Conservation (phyloP, 2,888 invertebrate genomes). For the Leptopilina myrica region DNA sequence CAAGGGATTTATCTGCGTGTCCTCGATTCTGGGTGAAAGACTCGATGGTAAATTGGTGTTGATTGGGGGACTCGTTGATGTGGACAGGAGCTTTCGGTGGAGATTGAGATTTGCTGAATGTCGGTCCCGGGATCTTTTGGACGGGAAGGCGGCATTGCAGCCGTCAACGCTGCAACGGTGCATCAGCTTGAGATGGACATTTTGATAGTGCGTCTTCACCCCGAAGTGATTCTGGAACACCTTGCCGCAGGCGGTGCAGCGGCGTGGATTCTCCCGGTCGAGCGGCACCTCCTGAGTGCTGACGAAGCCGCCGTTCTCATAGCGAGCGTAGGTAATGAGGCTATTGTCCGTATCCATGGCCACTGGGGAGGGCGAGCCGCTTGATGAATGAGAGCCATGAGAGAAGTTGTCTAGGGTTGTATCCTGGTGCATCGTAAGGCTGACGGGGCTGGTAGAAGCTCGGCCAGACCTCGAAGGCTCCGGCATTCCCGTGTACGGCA, state of each 20-base stretch:
- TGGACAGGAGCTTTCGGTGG: conserved; percentile 91
- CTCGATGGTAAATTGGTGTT: conserved; percentile 78
- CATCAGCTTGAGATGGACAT: conserved; percentile 95
- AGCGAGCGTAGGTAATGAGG: conserved; percentile 82
- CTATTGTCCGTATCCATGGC: conserved; percentile 75
- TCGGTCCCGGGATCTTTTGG: conserved; percentile 93
- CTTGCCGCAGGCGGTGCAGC: conserved; percentile 95
- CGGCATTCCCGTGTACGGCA: conserved; percentile 78
- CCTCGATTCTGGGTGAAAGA: conserved; percentile 78
- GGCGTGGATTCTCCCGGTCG: conserved; percentile 93
- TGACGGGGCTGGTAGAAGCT: conserved; percentile 80
- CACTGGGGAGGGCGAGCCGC: conserved; percentile 75
- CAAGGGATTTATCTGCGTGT: conserved; percentile 77
- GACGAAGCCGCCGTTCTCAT: conserved; percentile 86
- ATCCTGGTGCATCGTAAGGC: conserved; percentile 77
- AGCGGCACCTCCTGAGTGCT: conserved; percentile 90
- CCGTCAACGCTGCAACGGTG: conserved; percentile 97
- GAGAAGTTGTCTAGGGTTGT: conserved; percentile 74
- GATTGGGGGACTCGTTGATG: conserved; percentile 80
- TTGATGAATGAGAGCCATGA: conserved; percentile 76
- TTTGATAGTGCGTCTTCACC: conserved; percentile 96
- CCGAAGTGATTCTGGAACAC: conserved; percentile 95
- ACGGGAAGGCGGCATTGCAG: conserved; percentile 96
- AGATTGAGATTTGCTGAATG: conserved; percentile 95
- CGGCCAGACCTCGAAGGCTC: conserved; percentile 80